A percentile compares a stretch with the other conserved stretches of the same genome.
Conservation (phyloP, 2,797 vertebrate species). For the Dicrostonyx torquatus region DNA sequence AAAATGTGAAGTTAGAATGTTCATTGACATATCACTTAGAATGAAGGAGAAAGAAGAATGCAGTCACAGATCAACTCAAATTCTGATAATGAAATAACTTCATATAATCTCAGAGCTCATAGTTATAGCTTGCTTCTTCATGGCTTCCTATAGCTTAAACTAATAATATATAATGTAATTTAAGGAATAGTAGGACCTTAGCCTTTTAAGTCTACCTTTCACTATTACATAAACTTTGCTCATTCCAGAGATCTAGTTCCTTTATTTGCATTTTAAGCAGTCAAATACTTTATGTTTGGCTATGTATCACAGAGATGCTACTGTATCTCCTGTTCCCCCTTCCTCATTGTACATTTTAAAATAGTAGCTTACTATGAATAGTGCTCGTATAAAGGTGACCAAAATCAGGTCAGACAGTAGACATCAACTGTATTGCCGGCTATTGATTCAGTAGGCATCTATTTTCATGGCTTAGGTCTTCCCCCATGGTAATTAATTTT, state of each 20-base stretch:
- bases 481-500: neutral
- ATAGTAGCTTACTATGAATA: neutral
- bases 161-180: neutral
- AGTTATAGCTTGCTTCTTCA: neutral
- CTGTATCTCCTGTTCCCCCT: neutral
- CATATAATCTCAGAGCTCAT: neutral
- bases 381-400: neutral
- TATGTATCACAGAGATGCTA: neutral
- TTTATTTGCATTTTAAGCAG: neutral
- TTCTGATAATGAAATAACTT: neutral
- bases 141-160: neutral
- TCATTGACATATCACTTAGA: neutral
- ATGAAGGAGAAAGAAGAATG: neutral
- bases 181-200: neutral
- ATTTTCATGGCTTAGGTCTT: neutral
- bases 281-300: neutral
- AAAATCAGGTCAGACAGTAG: neutral
- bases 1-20: neutral
- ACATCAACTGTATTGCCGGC: neutral
- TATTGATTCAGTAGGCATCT: neutral
- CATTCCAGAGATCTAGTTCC: neutral
- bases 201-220: neutral
- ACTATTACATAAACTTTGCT: neutral
- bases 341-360: conserved; percentile 36
- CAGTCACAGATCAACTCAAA: neutral